Percentiles rank a stretch among this genome's conserved stretches.
Conservation (phyloP, 2,888 invertebrate species). For the Abscondita cerata region DNA sequence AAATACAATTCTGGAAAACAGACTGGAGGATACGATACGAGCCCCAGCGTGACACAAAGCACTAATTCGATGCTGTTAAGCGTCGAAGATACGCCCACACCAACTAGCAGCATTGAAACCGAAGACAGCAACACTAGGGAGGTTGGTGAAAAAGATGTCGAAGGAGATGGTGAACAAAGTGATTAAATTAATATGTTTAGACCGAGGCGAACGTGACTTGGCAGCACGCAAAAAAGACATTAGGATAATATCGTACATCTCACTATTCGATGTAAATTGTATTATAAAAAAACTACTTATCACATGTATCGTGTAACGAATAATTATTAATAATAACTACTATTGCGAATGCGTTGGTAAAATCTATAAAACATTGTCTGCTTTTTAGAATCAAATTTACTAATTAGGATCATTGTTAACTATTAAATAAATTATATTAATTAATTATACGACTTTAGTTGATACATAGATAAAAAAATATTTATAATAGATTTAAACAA, state of each 20-base stretch:
- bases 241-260: conserved; percentile 41
- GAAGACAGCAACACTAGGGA: conserved; percentile 64
- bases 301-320: conserved; percentile 22
- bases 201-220: conserved; percentile 35
- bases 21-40: conserved; percentile 46
- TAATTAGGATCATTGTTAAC: conserved; percentile 59
- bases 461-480: conserved; percentile 46
- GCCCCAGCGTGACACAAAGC: conserved; percentile 47
- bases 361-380: conserved; percentile 41
- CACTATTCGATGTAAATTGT: conserved; percentile 47
- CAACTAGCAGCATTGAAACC: conserved; percentile 66
- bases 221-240: conserved; percentile 53
- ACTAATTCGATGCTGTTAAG: conserved; percentile 44
- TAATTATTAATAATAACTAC: conserved; percentile 17
- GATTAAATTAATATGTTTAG: conserved; percentile 54
- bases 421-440: conserved; percentile 55
- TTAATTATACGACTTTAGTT: conserved; percentile 48
- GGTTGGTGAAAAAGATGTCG: conserved; percentile 64
- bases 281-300: conserved; percentile 39
- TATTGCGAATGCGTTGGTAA: conserved; percentile 25
- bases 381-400: conserved; percentile 59
- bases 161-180: conserved; percentile 66
- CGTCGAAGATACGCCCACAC: conserved; percentile 63
- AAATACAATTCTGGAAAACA: conserved; percentile 47
- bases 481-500: conserved; percentile 47